phyloP scores from a whole-genome alignment of 2,888 invertebrate genomes.

The Nezara viridula region DNA sequence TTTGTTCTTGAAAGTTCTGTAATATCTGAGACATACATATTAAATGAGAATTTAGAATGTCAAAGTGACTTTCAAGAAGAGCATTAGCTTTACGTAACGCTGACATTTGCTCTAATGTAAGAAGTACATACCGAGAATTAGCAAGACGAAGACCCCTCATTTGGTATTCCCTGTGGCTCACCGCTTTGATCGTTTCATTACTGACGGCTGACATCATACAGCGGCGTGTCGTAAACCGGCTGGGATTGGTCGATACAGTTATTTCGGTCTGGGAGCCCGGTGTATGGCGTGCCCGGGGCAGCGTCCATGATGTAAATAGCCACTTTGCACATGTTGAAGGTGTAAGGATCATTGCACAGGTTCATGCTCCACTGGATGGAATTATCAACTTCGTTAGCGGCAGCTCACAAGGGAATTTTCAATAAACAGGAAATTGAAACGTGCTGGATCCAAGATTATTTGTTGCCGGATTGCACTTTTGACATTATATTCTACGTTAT shows the following conservation, averaged over 20 bases:
- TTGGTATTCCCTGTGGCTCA: constrained; percentile 43
- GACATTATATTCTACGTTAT: not conserved
- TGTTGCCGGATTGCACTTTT: not conserved
- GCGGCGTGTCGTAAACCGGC: not conserved
- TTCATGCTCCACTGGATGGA: constrained; percentile 3
- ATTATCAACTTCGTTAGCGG: not conserved
- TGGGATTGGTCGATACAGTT: constrained; percentile 31
- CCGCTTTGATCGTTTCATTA: constrained; percentile 38
- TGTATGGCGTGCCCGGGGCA: not conserved
- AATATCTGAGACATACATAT: not conserved
- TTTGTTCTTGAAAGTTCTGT: no score
- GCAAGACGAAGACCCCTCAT: not conserved
- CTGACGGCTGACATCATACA: constrained; percentile 36
- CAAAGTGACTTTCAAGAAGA: not conserved
- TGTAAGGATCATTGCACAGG: not conserved
- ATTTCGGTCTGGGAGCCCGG: not conserved
- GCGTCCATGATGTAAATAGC: not conserved
- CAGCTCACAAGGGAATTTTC: not conserved
- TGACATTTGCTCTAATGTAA: constrained; percentile 8
- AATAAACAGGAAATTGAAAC: not conserved
- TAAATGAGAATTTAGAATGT: not conserved
- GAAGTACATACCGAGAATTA: constrained; percentile 42
- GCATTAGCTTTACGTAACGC: not conserved
- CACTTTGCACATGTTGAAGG: not conserved
- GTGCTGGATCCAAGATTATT: not conserved